A percentile compares a stretch with the other conserved stretches of the same genome.
Conservation (phyloP, 2,888 invertebrate species). For the Junonia oenone region DNA sequence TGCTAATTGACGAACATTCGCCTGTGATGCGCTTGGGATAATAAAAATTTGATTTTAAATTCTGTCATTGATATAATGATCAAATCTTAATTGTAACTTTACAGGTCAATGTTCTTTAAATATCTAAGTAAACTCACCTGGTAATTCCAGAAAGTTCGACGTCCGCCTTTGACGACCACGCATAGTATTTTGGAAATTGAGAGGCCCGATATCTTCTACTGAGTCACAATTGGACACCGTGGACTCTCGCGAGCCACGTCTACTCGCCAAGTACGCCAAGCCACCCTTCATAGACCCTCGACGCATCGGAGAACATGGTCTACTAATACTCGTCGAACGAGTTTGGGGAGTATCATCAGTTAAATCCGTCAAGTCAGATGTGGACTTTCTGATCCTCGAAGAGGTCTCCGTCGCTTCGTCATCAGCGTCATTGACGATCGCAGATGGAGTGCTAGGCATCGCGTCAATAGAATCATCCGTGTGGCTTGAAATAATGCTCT, state of each 20-base stretch:
- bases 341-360: slow-evolving; percentile 80
- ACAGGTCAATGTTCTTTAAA: too few species aligned
- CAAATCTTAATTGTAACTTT: too few species aligned
- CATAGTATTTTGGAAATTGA: slow-evolving; percentile 88
- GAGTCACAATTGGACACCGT: slow-evolving; percentile 84
- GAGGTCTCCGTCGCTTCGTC: slow-evolving; percentile 69
- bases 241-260: slow-evolving; percentile 90
- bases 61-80: too few species aligned
- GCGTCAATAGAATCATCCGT: slow-evolving; percentile 69
- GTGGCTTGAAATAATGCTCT: slow-evolving; percentile 72
- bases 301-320: slow-evolving; percentile 83
- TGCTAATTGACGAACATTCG: too few species aligned
- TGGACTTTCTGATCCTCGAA: slow-evolving; percentile 83
- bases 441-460: slow-evolving; percentile 64
- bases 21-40: too few species aligned
- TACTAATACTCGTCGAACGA: slow-evolving; percentile 80
- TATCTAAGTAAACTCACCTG: slow-evolving; percentile 80
- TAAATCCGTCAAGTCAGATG: slow-evolving; percentile 85
- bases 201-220: slow-evolving; percentile 87
- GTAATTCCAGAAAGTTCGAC: slow-evolving; percentile 91
- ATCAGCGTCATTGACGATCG: slow-evolving; percentile 60
- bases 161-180: slow-evolving; percentile 89
- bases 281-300: slow-evolving; percentile 85
- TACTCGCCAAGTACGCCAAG: slow-evolving; percentile 89
- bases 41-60: too few species aligned